phyloP scores from a whole-genome alignment of 2,113 vertebrate species.

The Semnornis frantzii region DNA sequence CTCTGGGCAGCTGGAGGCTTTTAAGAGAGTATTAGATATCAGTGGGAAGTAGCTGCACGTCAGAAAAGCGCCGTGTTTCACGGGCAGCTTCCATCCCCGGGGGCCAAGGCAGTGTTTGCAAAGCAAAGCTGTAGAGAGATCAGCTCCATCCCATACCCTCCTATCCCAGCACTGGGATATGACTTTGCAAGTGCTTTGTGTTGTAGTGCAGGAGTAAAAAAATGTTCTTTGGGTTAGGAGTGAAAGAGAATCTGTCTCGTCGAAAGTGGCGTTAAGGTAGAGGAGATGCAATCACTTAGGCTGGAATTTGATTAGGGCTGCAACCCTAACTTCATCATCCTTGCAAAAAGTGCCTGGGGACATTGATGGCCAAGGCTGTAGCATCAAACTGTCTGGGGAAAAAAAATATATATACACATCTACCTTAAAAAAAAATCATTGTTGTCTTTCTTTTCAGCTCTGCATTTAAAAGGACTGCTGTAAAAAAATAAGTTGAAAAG shows the following conservation, averaged over 20 bases:
- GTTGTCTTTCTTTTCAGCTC: neutral
- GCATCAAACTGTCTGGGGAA: neutral
- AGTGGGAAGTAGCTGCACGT: neutral
- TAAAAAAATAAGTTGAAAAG: neutral
- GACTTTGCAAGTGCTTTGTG: neutral
- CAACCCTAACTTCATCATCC: neutral
- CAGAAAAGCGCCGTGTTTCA: rapidly evolving
- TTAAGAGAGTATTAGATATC: neutral
- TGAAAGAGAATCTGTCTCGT: neutral
- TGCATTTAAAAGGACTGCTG: neutral
- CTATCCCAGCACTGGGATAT: neutral
- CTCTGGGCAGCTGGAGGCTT: neutral
- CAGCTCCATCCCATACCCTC: neutral
- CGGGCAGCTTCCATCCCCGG: neutral
- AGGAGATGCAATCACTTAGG: neutral
- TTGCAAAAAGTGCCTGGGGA: neutral
- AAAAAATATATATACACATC: neutral
- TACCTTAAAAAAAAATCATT: no score
- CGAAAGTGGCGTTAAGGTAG: neutral
- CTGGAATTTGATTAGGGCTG: neutral
- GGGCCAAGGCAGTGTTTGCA: neutral
- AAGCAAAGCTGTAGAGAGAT: neutral
- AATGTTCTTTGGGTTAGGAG: neutral
- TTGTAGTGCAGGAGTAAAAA: neutral
- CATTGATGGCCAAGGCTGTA: neutral